A percentile compares a stretch with the other conserved stretches of the same genome.
Conservation (phyloP, 2,888 invertebrate genomes). For the Drosophila prolongata region DNA sequence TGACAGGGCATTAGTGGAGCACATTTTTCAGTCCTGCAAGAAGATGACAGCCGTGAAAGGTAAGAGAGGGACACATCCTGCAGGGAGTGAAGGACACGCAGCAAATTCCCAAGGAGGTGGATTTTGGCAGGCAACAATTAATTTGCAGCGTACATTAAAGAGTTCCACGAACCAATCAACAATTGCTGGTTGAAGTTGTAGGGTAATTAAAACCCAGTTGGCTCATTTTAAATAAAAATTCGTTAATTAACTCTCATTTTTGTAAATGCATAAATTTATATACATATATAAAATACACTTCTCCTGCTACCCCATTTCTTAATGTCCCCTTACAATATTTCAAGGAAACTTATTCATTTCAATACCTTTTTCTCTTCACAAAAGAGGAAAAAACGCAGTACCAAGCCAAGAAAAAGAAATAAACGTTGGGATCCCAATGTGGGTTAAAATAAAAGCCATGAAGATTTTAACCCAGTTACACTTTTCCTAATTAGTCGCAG, state of each 20-base stretch:
- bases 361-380: neutral
- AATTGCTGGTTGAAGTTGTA: no score
- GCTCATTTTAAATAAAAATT: no score
- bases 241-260: no score
- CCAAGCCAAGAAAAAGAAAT: conserved; percentile 10
- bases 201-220: no score
- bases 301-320: neutral
- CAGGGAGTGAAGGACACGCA: neutral
- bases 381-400: neutral
- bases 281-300: no score
- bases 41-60: conserved; percentile 37
- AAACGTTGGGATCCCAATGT: conserved; percentile 1
- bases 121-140: neutral
- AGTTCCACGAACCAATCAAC: neutral
- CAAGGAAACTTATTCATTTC: conserved; percentile 5
- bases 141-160: neutral
- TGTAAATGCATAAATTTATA: no score
- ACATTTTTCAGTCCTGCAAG: conserved; percentile 35
- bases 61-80: conserved; percentile 7
- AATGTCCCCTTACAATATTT: neutral
- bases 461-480: conserved; percentile 42
- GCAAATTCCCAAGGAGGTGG: conserved; percentile 3
- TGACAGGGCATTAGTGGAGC: conserved; percentile 43
- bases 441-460: conserved; percentile 4
- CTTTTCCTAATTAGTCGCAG: conserved; percentile 42